Percentiles rank a stretch among this genome's conserved stretches.
These are phyloP conservation scores for Tetraneura akinire DNA, from an alignment of 1,140 invertebrate species.

Conservation along the genomic window DNA sequence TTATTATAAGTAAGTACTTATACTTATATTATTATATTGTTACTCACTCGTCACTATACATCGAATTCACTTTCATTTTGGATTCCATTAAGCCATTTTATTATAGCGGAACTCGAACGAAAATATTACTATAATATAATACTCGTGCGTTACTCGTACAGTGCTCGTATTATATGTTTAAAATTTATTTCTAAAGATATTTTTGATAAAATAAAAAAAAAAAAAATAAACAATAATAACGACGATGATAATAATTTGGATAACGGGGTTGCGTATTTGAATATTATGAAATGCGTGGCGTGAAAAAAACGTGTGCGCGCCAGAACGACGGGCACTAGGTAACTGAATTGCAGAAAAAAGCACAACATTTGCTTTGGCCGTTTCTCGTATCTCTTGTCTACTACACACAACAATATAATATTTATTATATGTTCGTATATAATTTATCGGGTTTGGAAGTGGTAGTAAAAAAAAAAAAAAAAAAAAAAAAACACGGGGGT, in stretches of 20 bases:
- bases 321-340: slow-evolving; percentile 33
- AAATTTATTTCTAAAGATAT: no score
- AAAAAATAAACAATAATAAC: neutral
- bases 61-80: slow-evolving; percentile 16
- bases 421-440: neutral
- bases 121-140: no score
- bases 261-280: neutral
- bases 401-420: no score
- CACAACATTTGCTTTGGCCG: slow-evolving; percentile 19
- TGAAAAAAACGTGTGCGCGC: neutral
- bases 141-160: no score
- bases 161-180: no score
- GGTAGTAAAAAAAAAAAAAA: neutral
- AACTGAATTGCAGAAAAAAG: slow-evolving; percentile 37
- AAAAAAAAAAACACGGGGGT: no score
- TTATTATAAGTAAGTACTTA: no score
- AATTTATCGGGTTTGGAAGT: neutral
- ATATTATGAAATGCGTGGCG: neutral
- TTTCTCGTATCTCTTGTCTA: neutral
- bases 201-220: no score
- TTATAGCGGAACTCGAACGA: neutral
- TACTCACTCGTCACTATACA: slow-evolving; percentile 40
- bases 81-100: slow-evolving; percentile 27
- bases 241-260: no score
- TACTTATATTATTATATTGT: no score